Percentiles rank a stretch among this genome's conserved stretches.
Conservation (phyloP, 2,888 invertebrate species). For the Dichetophora obliterata region DNA sequence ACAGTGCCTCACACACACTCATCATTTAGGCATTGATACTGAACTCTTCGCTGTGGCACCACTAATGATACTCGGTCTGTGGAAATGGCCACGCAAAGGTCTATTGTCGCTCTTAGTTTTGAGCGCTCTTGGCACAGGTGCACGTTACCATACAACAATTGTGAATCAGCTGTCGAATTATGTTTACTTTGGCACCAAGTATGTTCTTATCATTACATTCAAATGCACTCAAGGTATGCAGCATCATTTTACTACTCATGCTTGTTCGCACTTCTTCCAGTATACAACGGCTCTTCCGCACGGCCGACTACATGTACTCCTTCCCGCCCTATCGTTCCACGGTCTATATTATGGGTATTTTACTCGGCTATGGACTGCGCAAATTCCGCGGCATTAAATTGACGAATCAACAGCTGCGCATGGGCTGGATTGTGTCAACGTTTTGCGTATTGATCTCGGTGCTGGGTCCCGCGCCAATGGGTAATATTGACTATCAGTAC, state of each 20-base stretch:
- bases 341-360: conserved; percentile 78
- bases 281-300: conserved; percentile 76
- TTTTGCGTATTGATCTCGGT: conserved; percentile 72
- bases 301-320: conserved; percentile 79
- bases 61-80: conserved; percentile 72
- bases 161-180: conserved; percentile 75
- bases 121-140: conserved; percentile 73
- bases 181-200: conserved; percentile 79
- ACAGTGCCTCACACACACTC: conserved; percentile 79
- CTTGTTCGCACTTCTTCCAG: conserved; percentile 62
- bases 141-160: conserved; percentile 76
- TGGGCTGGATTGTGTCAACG: conserved; percentile 73
- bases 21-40: conserved; percentile 80
- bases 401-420: conserved; percentile 66
- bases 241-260: not conserved
- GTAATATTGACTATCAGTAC: conserved; percentile 74
- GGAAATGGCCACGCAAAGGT: conserved; percentile 75
- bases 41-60: conserved; percentile 77
- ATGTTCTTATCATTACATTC: conserved; percentile 63
- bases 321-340: conserved; percentile 77
- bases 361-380: conserved; percentile 74
- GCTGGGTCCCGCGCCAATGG: conserved; percentile 77
- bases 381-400: conserved; percentile 70
- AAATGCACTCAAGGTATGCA: too few relatives aligned
- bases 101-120: conserved; percentile 68